Base-by-base conservation (phyloP, 2,797 vertebrate genomes). In the Crocidura indochinensis region DNA sequence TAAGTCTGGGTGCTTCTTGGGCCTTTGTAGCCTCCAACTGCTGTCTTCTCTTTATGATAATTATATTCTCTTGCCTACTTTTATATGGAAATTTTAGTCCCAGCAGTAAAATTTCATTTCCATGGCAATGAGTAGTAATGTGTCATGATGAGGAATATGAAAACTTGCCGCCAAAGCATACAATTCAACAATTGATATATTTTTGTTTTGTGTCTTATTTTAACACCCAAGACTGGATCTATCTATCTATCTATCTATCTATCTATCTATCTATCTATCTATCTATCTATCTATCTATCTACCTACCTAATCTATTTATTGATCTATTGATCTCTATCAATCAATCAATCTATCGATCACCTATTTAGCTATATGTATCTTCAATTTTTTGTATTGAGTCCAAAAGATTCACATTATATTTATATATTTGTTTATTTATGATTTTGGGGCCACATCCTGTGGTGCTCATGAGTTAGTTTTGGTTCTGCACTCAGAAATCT, bases 21-120 rank as follows among this genome's bases (percentile, higher is more conserved):
- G 31, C 29, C 51, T 76, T 72, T 38, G 56, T 46, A 62, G 20
- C 38, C 20, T 90, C 46, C 44, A 71, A 19, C 44, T 26, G n/a
- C 27, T 72, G 4, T 24, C 27, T 91, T 95, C 29, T 91, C 12
- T 92, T 74, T 84, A 69, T 83, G 62, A 27, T 82, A 31, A 64
- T 76, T 76, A 60, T 81, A 76, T 51, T 62, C 10, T 76, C 86
- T 83, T 6, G 9, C 20, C 86, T 51, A 29, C 64, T 73, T 88
- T 88, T 49, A 65, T 72, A 68, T 65, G 80, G 17, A 73, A 88
- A 90, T 86, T 93, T 88, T 92, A 56, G 26, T 88, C 29, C 17
- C 26, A 85, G 26, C 73, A 44, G 6, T 83, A 88, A 85, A 80
- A 88, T 91, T 90, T 4, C 49, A 3, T 79, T 92, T 90, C 90